Base-by-base conservation (phyloP, 2,888 invertebrate genomes). In the Cataglyphis rosenhaueri region DNA sequence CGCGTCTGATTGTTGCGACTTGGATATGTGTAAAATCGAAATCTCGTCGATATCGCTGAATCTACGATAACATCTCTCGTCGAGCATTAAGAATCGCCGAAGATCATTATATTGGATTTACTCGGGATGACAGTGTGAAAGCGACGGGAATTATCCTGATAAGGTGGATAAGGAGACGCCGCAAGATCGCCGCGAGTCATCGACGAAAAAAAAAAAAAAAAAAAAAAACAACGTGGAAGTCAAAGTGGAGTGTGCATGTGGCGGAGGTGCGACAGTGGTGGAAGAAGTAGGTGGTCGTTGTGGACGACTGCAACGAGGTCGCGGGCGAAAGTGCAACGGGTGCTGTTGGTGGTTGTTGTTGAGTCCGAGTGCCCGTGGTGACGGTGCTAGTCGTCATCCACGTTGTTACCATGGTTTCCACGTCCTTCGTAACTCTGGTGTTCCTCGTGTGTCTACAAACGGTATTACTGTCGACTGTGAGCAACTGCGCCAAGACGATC, bases 401-500 rank as follows among this genome's bases (percentile, higher is more conserved):
- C 90, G 86, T 92, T 92, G 88, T 92, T 93, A 94, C 93, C 90
- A 94, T 94, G 94, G 93, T 94, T 92, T 93, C 94, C 93, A 92
- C 94, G 92, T 94, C 94, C 88, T 93, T 94, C 88, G 93, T 94
- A 85, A 94, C 94, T 91, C 92, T 94, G 91, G 93, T 94, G 92
- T 94, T 96, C 91, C 91, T 94, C 91, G 94, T 96, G 88, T 96
- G 96, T 91, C 95, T 96, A 75, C 95, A 96, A 94, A 96, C 96
- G 95, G 95, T 96, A 92, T 95, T 96, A 92, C 96, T 96, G 88
- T 96, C 96, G 93, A 96, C 96, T 62, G 96, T 96, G 95, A 96
- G 96, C 93, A 97, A 97, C 94, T 97, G 97, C 95, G 97, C 97
- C 86, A 97, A 97, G 95, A 97, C 97, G 81, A 97, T 97, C 95